phyloP scores from a whole-genome alignment of 1,140 invertebrate species.

The Acyrthosiphon pisum region DNA sequence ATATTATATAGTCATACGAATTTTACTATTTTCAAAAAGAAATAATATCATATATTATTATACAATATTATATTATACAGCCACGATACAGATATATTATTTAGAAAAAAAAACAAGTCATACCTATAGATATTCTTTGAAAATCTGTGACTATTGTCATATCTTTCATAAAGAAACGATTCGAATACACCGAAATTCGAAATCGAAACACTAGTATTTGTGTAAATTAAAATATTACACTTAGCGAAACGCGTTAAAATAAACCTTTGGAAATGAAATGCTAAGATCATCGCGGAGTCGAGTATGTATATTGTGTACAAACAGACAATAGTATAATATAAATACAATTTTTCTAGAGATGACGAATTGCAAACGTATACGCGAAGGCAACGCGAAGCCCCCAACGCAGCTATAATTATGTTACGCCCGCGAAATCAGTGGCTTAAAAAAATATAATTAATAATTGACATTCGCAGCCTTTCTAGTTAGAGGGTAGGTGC shows the following conservation, averaged over 20 bases:
- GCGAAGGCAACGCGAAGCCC: neutral
- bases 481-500: neutral
- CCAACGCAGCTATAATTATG: neutral
- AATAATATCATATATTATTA: too few species aligned
- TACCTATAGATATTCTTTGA: too few species aligned
- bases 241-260: neutral
- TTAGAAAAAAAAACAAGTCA: too few species aligned
- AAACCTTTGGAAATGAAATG: neutral
- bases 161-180: neutral
- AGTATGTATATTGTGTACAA: neutral
- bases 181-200: neutral
- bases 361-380: neutral
- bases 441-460: slow-evolving; percentile 45
- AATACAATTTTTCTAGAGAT: neutral
- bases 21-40: too few species aligned
- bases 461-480: slow-evolving; percentile 22
- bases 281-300: neutral
- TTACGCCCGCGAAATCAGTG: neutral
- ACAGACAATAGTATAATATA: neutral
- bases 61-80: too few species aligned
- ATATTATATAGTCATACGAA: too few species aligned
- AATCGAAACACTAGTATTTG: neutral
- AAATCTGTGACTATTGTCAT: too few species aligned
- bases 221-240: neutral
- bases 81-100: too few species aligned